Evolutionary conservation across 2,888 invertebrate species (phyloP).

Genomic region (Rhorus exstirpatorius): DNA sequence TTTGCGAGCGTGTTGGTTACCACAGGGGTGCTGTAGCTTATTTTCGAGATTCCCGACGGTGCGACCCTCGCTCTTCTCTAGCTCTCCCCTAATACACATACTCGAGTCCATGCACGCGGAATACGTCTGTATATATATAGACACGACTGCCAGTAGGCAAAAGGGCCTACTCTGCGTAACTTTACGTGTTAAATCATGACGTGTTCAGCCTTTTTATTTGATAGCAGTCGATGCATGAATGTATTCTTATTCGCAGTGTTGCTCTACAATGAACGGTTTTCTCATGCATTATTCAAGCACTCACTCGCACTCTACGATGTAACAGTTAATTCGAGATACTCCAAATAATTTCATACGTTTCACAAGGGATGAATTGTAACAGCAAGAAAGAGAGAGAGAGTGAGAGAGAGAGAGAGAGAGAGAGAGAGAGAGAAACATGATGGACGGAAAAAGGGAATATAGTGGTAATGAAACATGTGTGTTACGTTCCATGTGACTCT

Average conservation of each 20-base stretch:
- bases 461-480: conserved; percentile 2
- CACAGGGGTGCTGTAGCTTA: conserved; percentile 67
- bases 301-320: conserved; percentile 62
- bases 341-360: conserved; percentile 67
- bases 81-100: conserved; percentile 35
- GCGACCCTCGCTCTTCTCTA: conserved; percentile 52
- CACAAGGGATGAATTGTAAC: conserved; percentile 60
- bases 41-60: conserved; percentile 67
- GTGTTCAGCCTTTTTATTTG: background rate
- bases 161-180: conserved; percentile 25
- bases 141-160: conserved; percentile 5
- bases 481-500: background rate
- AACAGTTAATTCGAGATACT: conserved; percentile 67
- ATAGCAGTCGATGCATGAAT: background rate
- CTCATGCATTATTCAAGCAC: conserved; percentile 68
- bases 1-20: conserved; percentile 62
- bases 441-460: conserved; percentile 19
- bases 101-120: conserved; percentile 8
- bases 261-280: conserved; percentile 53
- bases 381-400: conserved; percentile 3
- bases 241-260: conserved; percentile 55
- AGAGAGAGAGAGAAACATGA: background rate
- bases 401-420: background rate
- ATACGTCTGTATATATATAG: conserved; percentile 1
- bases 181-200: background rate